These are phyloP conservation scores for Ormyrus nitidulus DNA, from an alignment of 2,888 invertebrate genomes.

Conservation along the genomic window DNA sequence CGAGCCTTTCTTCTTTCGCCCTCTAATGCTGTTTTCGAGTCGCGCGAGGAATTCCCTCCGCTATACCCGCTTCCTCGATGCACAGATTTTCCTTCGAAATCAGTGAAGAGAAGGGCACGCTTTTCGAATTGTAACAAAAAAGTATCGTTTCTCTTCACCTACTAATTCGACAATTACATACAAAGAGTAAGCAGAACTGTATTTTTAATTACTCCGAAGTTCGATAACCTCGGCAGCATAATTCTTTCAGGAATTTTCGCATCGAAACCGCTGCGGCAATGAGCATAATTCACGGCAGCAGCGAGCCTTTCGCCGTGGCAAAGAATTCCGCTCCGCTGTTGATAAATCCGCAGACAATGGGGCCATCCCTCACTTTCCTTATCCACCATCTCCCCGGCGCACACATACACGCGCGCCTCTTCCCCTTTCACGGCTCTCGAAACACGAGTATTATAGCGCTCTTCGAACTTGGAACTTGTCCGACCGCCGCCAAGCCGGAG, in stretches of 20 bases:
- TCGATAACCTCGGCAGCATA: too few species aligned
- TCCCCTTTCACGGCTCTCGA: neutral
- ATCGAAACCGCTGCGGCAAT: too few species aligned
- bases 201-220: too few species aligned
- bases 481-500: neutral
- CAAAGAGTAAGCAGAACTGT: too few species aligned
- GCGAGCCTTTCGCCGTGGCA: neutral
- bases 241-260: too few species aligned
- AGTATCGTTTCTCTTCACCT: too few species aligned
- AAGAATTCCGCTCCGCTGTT: neutral
- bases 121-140: too few species aligned
- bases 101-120: too few species aligned
- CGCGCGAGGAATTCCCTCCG: neutral
- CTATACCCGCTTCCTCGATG: too few species aligned
- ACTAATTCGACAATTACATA: too few species aligned
- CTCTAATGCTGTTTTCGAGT: conserved; percentile 20
- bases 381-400: neutral
- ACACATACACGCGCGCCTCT: neutral
- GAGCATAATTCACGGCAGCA: neutral
- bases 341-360: conserved; percentile 38
- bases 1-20: neutral
- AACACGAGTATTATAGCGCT: conserved; percentile 29
- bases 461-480: conserved; percentile 30
- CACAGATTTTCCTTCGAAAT: too few species aligned
- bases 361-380: conserved; percentile 15